Conservation (phyloP, 2,888 invertebrate species). For the Subacronicta megacephala region DNA sequence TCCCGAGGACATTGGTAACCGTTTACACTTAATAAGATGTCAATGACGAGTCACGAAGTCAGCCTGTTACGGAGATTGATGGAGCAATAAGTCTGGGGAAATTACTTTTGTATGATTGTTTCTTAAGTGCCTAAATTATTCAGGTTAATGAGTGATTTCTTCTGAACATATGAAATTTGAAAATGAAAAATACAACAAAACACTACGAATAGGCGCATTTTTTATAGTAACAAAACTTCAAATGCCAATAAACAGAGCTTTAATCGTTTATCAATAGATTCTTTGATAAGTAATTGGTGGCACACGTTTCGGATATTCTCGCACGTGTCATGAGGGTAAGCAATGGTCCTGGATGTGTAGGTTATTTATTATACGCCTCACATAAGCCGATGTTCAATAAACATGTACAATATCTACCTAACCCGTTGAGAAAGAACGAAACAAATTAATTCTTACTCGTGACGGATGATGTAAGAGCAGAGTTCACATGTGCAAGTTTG, state of each 20-base stretch:
- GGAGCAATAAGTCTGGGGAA: slow-evolving; percentile 45
- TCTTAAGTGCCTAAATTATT: no score
- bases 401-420: background rate
- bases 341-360: slow-evolving; percentile 47
- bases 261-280: slow-evolving; percentile 47
- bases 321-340: slow-evolving; percentile 65
- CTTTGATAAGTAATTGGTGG: slow-evolving; percentile 76
- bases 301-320: slow-evolving; percentile 69
- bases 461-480: slow-evolving; percentile 64
- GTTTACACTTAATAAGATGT: slow-evolving; percentile 67
- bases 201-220: background rate
- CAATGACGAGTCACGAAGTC: slow-evolving; percentile 60
- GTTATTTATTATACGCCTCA: slow-evolving; percentile 56
- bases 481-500: slow-evolving; percentile 87
- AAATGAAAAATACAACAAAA: no score
- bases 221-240: slow-evolving; percentile 31
- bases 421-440: slow-evolving; percentile 28
- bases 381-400: background rate
- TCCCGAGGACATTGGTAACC: slow-evolving; percentile 56
- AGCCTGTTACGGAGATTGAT: slow-evolving; percentile 65
- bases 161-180: no score
- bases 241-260: slow-evolving; percentile 35
- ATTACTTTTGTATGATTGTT: no score
- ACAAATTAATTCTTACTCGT: slow-evolving; percentile 25
- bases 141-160: no score